These are phyloP conservation scores for Idaea biselata DNA, from an alignment of 2,888 invertebrate genomes.

Conservation along the genomic window DNA sequence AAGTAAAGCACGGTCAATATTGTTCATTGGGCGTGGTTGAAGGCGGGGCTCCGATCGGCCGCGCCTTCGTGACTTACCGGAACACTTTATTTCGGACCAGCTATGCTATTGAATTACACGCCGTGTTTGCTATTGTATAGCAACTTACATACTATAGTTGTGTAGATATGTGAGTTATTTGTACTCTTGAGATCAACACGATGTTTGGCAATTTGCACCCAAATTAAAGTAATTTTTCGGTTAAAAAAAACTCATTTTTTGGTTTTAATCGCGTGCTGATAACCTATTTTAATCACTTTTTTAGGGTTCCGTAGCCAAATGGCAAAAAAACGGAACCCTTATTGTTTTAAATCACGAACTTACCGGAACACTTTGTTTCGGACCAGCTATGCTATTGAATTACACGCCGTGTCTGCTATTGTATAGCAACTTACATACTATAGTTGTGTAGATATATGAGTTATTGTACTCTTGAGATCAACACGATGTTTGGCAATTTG, in stretches of 20 bases:
- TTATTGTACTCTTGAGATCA: neutral
- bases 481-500: too few relatives aligned
- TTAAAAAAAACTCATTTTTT: too few relatives aligned
- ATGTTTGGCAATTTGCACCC: too few relatives aligned
- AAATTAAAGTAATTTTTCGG: too few relatives aligned
- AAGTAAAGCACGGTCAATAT: slow-evolving; percentile 14
- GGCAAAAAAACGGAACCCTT: too few relatives aligned
- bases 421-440: slow-evolving; percentile 2
- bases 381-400: slow-evolving; percentile 23
- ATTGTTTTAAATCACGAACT: too few relatives aligned
- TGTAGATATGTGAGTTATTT: neutral
- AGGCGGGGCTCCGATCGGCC: slow-evolving; percentile 58
- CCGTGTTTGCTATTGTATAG: slow-evolving; percentile 21
- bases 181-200: neutral
- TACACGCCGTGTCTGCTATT: slow-evolving; percentile 23
- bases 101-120: slow-evolving; percentile 21
- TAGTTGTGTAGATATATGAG: neutral
- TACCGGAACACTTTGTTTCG: slow-evolving; percentile 50
- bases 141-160: neutral
- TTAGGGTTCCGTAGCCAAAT: too few relatives aligned
- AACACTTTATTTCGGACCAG: slow-evolving; percentile 44
- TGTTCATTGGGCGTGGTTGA: slow-evolving; percentile 48
- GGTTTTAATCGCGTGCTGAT: too few relatives aligned
- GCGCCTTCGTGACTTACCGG: slow-evolving; percentile 70
- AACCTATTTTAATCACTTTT: too few relatives aligned